Evolutionary conservation across 1,140 invertebrate genomes (phyloP), one percentile per base, ranked within the genome.

Genomic region (Brachionus calyciflorus): DNA sequence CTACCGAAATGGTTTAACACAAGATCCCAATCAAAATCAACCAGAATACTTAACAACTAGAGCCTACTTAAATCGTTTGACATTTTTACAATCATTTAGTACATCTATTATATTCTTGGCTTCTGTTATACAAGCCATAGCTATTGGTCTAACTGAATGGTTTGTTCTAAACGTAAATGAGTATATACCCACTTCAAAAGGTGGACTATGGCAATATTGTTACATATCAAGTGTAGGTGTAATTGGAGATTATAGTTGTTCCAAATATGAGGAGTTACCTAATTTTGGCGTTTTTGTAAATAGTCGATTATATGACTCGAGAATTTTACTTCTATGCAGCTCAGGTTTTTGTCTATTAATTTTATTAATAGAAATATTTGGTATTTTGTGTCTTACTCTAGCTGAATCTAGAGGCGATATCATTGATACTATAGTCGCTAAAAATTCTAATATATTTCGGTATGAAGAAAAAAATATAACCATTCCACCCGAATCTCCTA

Each of bases 131-230:
- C 69, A 73, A 24, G 69, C 28, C 3, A 30, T 73, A 19, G 46
- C 69, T 17, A 41, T 73, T 37, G 69, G 69, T 40, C 26, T 41
- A 17, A 51, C 28, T 28, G 69, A 73, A 37, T 73, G 69, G 69
- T 73, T 73, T 30, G 69, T 73, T n/a, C 46, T 73, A 21, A 73
- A 73, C 24, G 51, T 73, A 33, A 73, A 73, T 30, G 69, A 73
- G n/a, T 73, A 30, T 46, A 73, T 73, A 30, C 69, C 69, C 3
- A 73, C 69, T 19, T 49, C 69, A 19, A 73, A 73, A 55, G 69
- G 69, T 1, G 69, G 69, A 10, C 46, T 73, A 21, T 73, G 69
- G 69, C 21, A 73, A 49, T 73, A 73, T 24, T 73, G 69, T 30
- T 73, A 51, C 26, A 51, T 73, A 3, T 49, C 69, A n/a, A 51